phyloP scores from a whole-genome alignment of 1,140 invertebrate genomes.

The Lucilia cuprina region DNA sequence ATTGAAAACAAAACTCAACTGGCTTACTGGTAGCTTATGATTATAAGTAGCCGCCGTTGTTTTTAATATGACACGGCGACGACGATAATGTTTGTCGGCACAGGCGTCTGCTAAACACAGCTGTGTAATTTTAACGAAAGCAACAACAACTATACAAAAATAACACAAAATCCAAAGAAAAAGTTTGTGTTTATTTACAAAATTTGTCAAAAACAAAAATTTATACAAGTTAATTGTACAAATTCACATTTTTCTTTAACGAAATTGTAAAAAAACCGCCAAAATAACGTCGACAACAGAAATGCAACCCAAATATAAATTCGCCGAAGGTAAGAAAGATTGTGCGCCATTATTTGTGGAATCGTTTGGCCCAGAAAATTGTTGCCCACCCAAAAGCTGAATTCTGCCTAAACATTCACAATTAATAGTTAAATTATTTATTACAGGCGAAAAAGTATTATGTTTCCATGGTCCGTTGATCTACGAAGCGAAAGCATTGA shows the following conservation, averaged over 20 bases:
- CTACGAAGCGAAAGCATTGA: constrained; percentile 95
- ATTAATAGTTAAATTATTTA: background rate
- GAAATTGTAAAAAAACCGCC: constrained; percentile 8
- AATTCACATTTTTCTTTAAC: background rate
- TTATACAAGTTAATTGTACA: constrained; percentile 17
- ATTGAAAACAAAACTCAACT: too few relatives aligned
- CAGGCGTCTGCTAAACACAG: too few relatives aligned
- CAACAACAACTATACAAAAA: constrained; percentile 7
- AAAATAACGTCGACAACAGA: constrained; percentile 41
- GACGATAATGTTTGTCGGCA: too few relatives aligned
- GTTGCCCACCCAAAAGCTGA: background rate
- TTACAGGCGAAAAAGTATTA: constrained; percentile 89
- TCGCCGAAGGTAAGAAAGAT: constrained; percentile 70
- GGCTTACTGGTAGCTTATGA: too few relatives aligned
- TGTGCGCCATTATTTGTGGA: background rate
- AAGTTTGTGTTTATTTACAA: constrained; percentile 30
- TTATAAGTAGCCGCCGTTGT: too few relatives aligned
- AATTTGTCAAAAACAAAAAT: background rate
- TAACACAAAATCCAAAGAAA: constrained; percentile 20
- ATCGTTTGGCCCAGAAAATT: background rate
- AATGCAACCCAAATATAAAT: constrained; percentile 69
- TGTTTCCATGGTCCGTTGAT: constrained; percentile 95
- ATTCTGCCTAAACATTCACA: background rate
- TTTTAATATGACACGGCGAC: too few relatives aligned
- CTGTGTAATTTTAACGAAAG: background rate